phyloP scores from a whole-genome alignment of 2,888 invertebrate species.

The Campopleginae sp. region DNA sequence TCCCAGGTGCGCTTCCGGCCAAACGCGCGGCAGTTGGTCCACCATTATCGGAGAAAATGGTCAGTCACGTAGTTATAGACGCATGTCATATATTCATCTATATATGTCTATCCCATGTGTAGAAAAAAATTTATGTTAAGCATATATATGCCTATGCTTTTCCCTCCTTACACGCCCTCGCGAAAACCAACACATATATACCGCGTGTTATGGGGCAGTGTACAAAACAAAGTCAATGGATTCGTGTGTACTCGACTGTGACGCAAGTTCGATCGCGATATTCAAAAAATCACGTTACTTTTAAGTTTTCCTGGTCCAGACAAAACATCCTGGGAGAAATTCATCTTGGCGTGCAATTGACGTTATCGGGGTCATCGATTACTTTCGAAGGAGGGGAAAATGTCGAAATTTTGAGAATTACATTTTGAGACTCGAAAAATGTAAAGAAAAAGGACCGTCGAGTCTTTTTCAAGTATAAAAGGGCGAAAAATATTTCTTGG shows the following conservation, averaged over 20 bases:
- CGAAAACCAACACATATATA: not conserved
- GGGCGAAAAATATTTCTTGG: too few relatives aligned
- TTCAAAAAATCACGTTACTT: not conserved
- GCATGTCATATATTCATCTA: constrained; percentile 41
- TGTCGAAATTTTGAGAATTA: too few relatives aligned
- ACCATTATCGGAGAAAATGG: constrained; percentile 78
- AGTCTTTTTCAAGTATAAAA: too few relatives aligned
- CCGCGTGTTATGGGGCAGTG: not conserved
- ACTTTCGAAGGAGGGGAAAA: too few relatives aligned
- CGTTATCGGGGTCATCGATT: too few relatives aligned
- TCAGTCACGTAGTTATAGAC: constrained; percentile 72
- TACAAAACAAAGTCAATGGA: not conserved
- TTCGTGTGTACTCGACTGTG: not conserved
- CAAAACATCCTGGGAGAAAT: too few relatives aligned
- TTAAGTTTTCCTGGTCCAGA: too few relatives aligned
- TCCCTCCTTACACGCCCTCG: constrained; percentile 42
- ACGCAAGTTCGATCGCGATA: not conserved
- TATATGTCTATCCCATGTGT: constrained; percentile 10
- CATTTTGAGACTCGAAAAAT: too few relatives aligned
- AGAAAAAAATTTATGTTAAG: not conserved
- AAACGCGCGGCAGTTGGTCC: constrained; percentile 76
- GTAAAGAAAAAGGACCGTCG: too few relatives aligned
- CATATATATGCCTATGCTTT: constrained; percentile 10
- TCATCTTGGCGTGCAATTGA: too few relatives aligned
- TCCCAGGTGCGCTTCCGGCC: constrained; percentile 77